phyloP scores from a whole-genome alignment of 2,797 vertebrate genomes.

The Coccyzus lansbergi region DNA sequence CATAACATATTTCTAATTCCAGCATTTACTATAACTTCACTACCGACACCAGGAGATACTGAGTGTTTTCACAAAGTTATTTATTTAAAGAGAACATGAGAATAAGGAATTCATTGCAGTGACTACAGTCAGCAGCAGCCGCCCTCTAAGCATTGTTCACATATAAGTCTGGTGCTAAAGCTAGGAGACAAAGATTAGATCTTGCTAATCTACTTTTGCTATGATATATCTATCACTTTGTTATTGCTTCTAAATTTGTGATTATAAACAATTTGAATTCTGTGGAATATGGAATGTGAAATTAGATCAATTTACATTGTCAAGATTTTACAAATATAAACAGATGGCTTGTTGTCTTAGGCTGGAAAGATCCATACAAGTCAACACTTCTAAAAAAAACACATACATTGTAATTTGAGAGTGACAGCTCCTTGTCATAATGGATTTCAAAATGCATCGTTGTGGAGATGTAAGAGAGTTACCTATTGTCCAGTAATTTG shows the following conservation, averaged over 20 bases:
- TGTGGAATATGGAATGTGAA: background rate
- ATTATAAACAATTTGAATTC: background rate
- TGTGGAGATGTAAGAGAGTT: background rate
- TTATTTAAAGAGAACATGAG: background rate
- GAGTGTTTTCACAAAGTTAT: background rate
- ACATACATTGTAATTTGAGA: background rate
- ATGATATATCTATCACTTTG: background rate
- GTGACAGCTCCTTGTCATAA: background rate
- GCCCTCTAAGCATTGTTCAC: background rate
- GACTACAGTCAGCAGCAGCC: background rate
- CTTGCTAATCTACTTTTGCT: background rate
- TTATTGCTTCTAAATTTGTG: background rate
- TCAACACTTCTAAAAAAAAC: background rate
- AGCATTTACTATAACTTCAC: background rate
- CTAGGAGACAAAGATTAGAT: background rate
- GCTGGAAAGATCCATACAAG: background rate
- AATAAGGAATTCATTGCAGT: background rate
- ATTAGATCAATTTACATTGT: background rate
- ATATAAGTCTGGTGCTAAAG: background rate
- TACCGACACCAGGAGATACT: background rate
- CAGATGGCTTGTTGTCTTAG: background rate
- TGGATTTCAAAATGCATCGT: background rate
- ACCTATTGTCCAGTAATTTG: background rate
- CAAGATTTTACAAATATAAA: background rate
- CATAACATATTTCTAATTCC: accelerated